Conservation (phyloP, 2,113 vertebrate species). For the Epinephelus moara region DNA sequence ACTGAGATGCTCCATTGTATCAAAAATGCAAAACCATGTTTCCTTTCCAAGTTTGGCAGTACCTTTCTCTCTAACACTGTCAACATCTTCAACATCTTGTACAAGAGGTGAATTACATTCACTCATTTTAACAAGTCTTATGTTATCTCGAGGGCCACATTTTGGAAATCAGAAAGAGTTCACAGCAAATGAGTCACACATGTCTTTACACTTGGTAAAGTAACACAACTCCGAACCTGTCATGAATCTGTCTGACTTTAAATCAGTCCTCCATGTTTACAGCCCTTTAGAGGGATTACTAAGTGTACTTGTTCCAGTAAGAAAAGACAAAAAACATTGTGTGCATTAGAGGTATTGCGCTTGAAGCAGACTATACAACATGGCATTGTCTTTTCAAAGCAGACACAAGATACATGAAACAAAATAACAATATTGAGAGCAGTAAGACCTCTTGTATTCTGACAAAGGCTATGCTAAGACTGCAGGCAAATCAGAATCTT, state of each 20-base stretch:
- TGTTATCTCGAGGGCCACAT: not conserved
- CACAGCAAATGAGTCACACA: not conserved
- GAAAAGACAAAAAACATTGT: not conserved
- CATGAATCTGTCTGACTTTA: not conserved
- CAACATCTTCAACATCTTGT: too few relatives aligned
- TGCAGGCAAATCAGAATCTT: too few relatives aligned
- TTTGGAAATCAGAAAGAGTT: not conserved
- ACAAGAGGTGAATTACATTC: too few relatives aligned
- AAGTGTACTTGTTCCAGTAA: not conserved
- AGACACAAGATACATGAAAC: too few relatives aligned
- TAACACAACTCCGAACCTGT: not conserved
- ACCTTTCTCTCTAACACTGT: too few relatives aligned
- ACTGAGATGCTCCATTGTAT: too few relatives aligned
- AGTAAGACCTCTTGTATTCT: not conserved
- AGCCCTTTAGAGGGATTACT: conserved; percentile 4
- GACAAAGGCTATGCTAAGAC: not conserved
- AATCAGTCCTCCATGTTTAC: not conserved
- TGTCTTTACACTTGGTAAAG: not conserved
- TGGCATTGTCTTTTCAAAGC: too few relatives aligned
- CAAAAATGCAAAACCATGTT: too few relatives aligned
- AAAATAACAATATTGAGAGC: not conserved
- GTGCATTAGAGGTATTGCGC: not conserved
- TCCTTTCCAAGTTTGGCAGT: too few relatives aligned
- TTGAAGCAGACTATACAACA: not conserved
- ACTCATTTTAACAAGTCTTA: not conserved